Evolutionary conservation across 2,888 invertebrate genomes (phyloP).

Genomic region (Pammene fasciana): DNA sequence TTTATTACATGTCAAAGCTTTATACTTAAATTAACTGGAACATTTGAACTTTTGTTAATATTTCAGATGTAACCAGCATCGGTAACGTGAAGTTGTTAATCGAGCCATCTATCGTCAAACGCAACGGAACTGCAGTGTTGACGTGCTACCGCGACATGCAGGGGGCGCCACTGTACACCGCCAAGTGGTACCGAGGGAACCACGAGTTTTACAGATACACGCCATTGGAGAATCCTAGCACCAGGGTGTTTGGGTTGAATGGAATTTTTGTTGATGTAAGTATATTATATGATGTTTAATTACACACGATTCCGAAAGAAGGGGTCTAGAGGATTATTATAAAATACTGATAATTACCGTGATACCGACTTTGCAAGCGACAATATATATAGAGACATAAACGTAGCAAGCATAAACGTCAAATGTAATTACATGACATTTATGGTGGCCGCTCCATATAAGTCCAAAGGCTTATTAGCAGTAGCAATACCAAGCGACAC

Average conservation of each 20-base stretch:
- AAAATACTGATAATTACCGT: no score
- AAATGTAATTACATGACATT: no score
- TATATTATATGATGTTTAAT: constrained; percentile 51
- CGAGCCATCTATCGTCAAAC: constrained; percentile 87
- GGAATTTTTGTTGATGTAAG: constrained; percentile 93
- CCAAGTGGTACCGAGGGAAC: constrained; percentile 93
- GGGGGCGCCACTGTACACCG: constrained; percentile 89
- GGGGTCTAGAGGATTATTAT: no score
- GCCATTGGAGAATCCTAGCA: constrained; percentile 88
- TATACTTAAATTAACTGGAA: not conserved
- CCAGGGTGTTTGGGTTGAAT: constrained; percentile 88
- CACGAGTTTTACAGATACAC: constrained; percentile 93
- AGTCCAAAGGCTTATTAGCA: no score
- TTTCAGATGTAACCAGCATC: constrained; percentile 85
- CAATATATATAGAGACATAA: no score
- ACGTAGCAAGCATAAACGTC: no score
- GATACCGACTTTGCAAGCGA: no score
- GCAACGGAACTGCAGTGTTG: constrained; percentile 86
- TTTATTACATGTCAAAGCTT: no score
- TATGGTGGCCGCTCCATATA: no score
- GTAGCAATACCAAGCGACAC: no score
- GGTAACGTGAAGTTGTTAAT: constrained; percentile 88
- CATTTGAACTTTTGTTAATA: not conserved
- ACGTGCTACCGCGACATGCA: constrained; percentile 91
- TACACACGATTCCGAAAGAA: not conserved